Base-by-base conservation (phyloP, 2,888 invertebrate genomes). In the Polymixis flavicincta region DNA sequence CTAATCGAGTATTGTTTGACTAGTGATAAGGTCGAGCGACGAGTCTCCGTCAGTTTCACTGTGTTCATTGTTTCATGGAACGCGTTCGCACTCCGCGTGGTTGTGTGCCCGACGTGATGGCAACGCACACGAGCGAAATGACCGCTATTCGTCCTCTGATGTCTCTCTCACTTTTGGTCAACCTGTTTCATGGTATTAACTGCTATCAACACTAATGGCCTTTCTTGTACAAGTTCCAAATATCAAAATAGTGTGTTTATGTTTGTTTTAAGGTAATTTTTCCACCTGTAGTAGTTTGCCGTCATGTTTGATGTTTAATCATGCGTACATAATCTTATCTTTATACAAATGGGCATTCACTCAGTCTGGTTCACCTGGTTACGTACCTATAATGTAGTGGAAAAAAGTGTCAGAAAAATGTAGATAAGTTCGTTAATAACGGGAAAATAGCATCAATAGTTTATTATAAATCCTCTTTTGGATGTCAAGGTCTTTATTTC, bases 121-220 rank as follows among this genome's bases (percentile, higher is more conserved):
- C 61, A 64, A 80, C 81, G 66, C 83, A 83, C 83, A 80, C 83
- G 78, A 65, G 4, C 71, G 28, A 66, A 79, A 72, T 84, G 90
- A 90, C 90, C 91, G 89, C 91, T 91, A 88, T 85, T 82, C 69
- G 90, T 82, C 91, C 91, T 90, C 86, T 89, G 82, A 42, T 68
- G 70, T 61, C 72, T 87, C 37, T 74, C 74, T 75, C 71, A 78
- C 80, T 85, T 85, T 80, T 80, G 60, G 78, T 83, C 82, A 81
- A 85, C 87, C 85, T 80, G 84, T 86, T 86, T 74, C 83, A 85
- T 86, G 83, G 77, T 70, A 28, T 60, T 77, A 65, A 74, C 83
- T 83, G 85, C 77, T 78, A 84, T 82, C 69, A 72, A 78, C 59
- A 72, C 73, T 77, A 80, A 72, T 66, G 28, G 73, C 76, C 61